Percentiles rank a stretch among this genome's conserved stretches.
Evolutionary conservation across 2,797 vertebrate genomes (phyloP).

Genomic region (Esox lucius): DNA sequence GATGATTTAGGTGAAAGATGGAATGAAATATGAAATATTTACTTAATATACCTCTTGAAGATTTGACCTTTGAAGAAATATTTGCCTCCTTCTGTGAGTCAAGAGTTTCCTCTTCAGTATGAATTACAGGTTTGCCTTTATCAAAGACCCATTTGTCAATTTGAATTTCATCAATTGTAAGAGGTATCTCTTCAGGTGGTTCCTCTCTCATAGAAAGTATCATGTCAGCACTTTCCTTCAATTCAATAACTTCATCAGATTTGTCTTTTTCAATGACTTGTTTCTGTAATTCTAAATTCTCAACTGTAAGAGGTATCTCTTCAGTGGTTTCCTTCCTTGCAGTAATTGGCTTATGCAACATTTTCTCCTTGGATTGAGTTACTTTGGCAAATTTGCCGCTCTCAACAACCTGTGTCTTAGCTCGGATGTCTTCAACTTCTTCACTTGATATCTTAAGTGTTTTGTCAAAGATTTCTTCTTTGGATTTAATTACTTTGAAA

Average conservation of each 20-base stretch:
- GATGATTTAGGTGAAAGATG: slow-evolving; percentile 13
- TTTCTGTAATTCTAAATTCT: not conserved
- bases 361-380: not conserved
- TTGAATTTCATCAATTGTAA: slow-evolving; percentile 1
- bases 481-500: not conserved
- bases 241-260: not conserved
- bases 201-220: not conserved
- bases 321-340: not conserved
- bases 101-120: not conserved
- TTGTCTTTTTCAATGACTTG: not conserved
- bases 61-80: slow-evolving; percentile 24
- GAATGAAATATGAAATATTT: slow-evolving; percentile 40
- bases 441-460: not conserved
- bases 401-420: slow-evolving; percentile 1
- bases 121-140: not conserved
- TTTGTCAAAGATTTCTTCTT: no score
- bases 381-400: not conserved
- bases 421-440: not conserved
- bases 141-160: not conserved
- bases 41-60: slow-evolving; percentile 57
- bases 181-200: not conserved
- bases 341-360: not conserved
- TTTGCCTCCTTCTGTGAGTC: slow-evolving; percentile 33
- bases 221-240: not conserved
- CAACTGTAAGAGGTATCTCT: slow-evolving; percentile 1